These are phyloP conservation scores for Ethmia dodecea DNA, from an alignment of 2,888 invertebrate genomes.

Conservation along the genomic window DNA sequence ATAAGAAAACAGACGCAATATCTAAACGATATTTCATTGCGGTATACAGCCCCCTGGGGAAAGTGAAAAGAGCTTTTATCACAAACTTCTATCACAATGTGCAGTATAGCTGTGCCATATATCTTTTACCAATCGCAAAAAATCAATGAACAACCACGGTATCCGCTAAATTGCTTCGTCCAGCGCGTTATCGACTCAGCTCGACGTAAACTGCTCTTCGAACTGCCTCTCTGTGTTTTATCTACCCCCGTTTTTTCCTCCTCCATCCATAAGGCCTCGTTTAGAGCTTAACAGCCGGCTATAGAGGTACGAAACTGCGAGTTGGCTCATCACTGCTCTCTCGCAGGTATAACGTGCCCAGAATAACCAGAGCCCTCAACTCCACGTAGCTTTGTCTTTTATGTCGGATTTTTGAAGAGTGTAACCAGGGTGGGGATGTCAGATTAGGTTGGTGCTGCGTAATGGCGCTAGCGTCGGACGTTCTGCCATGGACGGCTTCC, in stretches of 20 bases:
- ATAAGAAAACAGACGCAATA: too few species aligned
- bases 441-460: constrained; percentile 35
- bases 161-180: constrained; percentile 6
- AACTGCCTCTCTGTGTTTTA: constrained; percentile 36
- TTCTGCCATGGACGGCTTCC: constrained; percentile 55
- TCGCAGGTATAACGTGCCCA: constrained; percentile 50
- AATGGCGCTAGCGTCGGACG: constrained; percentile 44
- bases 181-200: constrained; percentile 25
- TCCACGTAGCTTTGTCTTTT: constrained; percentile 20
- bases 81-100: too few species aligned
- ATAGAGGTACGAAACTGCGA: constrained; percentile 57
- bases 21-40: too few species aligned
- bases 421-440: constrained; percentile 29
- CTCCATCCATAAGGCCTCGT: constrained; percentile 42
- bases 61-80: too few species aligned
- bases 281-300: constrained; percentile 56
- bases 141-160: constrained; percentile 7
- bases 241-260: constrained; percentile 37
- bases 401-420: constrained; percentile 19
- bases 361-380: constrained; percentile 29
- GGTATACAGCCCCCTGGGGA: too few species aligned
- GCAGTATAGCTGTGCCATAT: too few species aligned
- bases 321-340: constrained; percentile 58
- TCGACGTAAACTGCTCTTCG: constrained; percentile 25
- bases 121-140: too few species aligned